Evolutionary conservation across 1,140 invertebrate genomes (phyloP).

Genomic region (Eueides isabella): DNA sequence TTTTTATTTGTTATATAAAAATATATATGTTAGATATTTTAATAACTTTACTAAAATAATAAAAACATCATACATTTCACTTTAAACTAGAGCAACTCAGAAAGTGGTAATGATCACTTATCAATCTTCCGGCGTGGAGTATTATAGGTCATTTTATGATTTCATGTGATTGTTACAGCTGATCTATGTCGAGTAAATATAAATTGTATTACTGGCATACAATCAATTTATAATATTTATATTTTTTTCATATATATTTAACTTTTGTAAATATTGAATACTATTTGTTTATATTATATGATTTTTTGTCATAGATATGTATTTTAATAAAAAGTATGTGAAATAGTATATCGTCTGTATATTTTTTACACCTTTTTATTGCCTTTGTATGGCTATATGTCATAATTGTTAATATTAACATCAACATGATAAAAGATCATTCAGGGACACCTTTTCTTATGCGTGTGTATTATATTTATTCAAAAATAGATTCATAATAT

Average conservation of each 20-base stretch:
- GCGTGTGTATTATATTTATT: no score
- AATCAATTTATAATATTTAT: not conserved
- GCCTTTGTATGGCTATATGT: no score
- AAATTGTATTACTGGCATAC: no score
- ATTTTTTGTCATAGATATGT: no score
- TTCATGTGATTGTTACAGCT: slow-evolving; percentile 22
- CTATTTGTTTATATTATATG: no score
- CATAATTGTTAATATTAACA: no score
- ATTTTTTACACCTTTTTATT: no score
- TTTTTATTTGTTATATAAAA: no score
- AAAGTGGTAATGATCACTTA: slow-evolving; percentile 33
- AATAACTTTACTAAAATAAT: not conserved
- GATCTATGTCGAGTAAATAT: not conserved
- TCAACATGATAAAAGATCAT: no score
- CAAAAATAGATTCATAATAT: not conserved
- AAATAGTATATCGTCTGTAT: no score
- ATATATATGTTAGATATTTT: not conserved
- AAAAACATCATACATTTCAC: not conserved
- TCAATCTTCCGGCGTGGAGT: slow-evolving; percentile 25
- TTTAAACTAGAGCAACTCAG: slow-evolving; percentile 19
- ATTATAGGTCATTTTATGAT: slow-evolving; percentile 23
- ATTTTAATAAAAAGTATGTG: no score
- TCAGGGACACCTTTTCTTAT: no score
- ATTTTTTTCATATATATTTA: not conserved
- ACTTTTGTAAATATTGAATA: not conserved